Base-by-base conservation (phyloP, 2,113 vertebrate genomes). In the Eurypyga helias region DNA sequence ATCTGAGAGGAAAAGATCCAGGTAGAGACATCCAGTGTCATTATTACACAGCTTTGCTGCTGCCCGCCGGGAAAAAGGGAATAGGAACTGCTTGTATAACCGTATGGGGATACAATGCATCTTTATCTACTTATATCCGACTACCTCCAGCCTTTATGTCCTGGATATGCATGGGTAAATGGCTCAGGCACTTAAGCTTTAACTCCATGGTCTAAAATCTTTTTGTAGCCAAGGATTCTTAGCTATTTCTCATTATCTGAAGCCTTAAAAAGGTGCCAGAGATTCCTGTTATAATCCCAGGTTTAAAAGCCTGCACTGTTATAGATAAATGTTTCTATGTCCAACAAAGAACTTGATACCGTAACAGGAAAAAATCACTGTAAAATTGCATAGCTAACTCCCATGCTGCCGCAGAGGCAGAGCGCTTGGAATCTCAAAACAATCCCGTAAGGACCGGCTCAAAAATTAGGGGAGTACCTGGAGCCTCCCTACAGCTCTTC, bases 81-180 rank as follows among this genome's bases (percentile, higher is more conserved):
- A 52, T 0, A 19, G 58, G 36, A 90, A 2, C 14, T 57, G 49
- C 54, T 54, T 52, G 57, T 14, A 46, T 21, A 67, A 13, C 3
- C 2, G 1, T 7, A 1, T 1, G 15, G 48, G 29, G 14, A 67
- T 3, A 7, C 4, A 38, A 21, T 0, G 11, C 34, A 17, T 9
- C 48, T 65, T 28, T 29, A 60, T 38, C 2, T 3, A 2, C 46
- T 77, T 1, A 2, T 0, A 25, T 13, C 71, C 76, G 17, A 1
- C 51, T 26, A 21, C 36, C 60, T 5, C 10, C 82, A 64, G 77
- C 24, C 25, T 79, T 84, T 28, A 46, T 12, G 45, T 34, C 77
- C 45, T 11, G 45, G 57, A 11, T 19, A 4, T 0, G 3, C 5
- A 2, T 0, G 0, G 41, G 16, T 12, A 41, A 31, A 46, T 2